Evolutionary conservation across 2,888 invertebrate genomes (phyloP).

Genomic region (Chrysolina haemoptera): DNA sequence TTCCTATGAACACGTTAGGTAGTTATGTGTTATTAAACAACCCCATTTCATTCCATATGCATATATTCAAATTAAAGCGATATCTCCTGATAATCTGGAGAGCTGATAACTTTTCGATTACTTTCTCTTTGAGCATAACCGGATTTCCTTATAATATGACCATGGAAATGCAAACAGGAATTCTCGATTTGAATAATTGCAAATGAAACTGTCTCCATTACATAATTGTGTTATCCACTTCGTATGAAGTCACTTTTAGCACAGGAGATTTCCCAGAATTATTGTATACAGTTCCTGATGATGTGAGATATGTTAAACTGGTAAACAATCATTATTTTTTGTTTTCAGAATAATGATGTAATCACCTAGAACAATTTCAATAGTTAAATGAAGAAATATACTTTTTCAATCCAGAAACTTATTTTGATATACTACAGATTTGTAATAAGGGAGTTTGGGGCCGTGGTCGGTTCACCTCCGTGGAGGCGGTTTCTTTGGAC

Average conservation of each 20-base stretch:
- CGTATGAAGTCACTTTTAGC: not conserved
- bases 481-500: too few species aligned
- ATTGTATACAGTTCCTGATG: not conserved
- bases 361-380: too few species aligned
- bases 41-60: conserved; percentile 38
- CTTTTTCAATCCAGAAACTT: too few species aligned
- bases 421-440: too few species aligned
- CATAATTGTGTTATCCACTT: conserved; percentile 19
- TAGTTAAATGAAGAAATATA: too few species aligned
- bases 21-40: conserved; percentile 16
- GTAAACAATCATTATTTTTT: too few species aligned
- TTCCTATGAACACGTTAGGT: conserved; percentile 10
- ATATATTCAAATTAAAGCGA: conserved; percentile 54
- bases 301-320: too few species aligned
- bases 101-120: conserved; percentile 56
- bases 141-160: conserved; percentile 50
- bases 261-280: not conserved
- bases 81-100: conserved; percentile 53
- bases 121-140: conserved; percentile 47
- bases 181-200: conserved; percentile 43
- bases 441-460: too few species aligned
- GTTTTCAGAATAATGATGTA: too few species aligned
- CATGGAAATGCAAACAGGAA: conserved; percentile 46
- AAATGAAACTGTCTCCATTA: conserved; percentile 35
- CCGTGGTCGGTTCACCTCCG: too few species aligned